Base-by-base conservation (phyloP, 2,888 invertebrate species). In the Heliconius aoede region DNA sequence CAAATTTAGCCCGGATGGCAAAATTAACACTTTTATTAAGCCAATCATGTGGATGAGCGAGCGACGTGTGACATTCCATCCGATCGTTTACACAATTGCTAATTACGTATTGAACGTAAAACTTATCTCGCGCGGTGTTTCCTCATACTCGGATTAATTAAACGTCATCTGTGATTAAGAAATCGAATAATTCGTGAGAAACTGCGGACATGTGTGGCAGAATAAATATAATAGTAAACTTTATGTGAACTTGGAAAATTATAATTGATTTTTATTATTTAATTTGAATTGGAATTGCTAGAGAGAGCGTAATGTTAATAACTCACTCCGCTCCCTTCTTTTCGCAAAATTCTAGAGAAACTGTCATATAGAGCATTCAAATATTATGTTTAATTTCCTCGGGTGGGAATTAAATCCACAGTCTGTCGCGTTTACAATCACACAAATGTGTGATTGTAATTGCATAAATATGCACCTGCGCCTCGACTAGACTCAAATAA, bases 11-110 rank as follows among this genome's bases (percentile, higher is more conserved):
- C 77, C 79, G 79, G 77, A 79, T 73, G 77, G 36, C 61, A 18
- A 30, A 79, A 77, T 77, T 79, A 79, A 68, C 72, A 67, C 68
- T 72, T 76, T 71, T 65, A 79, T 79, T 77, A 76, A 76, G 73
- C 77, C 79, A 76, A 73, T 75, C 30, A 74, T 61, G 24, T 58
- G 32, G n/a, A 46, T 28, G 15, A 65, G 76, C 64, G 30, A 64
- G 68, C 62, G 26, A 68, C 55, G 77, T 76, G 46, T 79, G 79
- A 77, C 72, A 79, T 79, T 77, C 62, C 79, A 79, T 73, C 73
- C 67, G 61, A 67, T 21, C 65, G 72, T 73, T 77, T 77, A 73
- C 58, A 74, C 67, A 67, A 67, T 78, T 74, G 58, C 46, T 69
- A 78, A 72, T 62, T 62, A 72, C 62, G 68, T 78, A 64, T 76